These are phyloP conservation scores for Maniola hyperantus DNA, from an alignment of 2,888 invertebrate species.

Conservation along the genomic window DNA sequence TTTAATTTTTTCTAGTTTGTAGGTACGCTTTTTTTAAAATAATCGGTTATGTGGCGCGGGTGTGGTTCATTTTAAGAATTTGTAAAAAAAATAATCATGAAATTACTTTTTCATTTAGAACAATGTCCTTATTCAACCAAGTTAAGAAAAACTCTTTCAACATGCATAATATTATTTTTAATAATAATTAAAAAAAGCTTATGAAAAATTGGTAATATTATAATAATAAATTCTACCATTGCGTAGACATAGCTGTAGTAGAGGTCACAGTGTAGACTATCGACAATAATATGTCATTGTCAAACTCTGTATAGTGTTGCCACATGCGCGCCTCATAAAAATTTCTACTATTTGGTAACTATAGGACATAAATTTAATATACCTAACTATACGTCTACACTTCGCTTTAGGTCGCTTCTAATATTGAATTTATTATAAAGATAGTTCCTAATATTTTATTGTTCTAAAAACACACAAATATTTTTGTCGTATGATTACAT, in stretches of 20 bases:
- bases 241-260: too few relatives aligned
- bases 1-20: slow-evolving; percentile 67
- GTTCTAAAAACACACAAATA: slow-evolving; percentile 37
- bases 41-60: slow-evolving; percentile 49
- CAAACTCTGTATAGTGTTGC: slow-evolving; percentile 23
- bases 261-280: too few relatives aligned
- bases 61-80: slow-evolving; percentile 20
- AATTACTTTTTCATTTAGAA: background rate
- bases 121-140: background rate
- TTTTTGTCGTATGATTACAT: slow-evolving; percentile 24
- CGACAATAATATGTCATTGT: too few relatives aligned
- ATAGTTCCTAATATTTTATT: slow-evolving; percentile 66
- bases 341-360: slow-evolving; percentile 40
- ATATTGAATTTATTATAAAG: slow-evolving; percentile 45
- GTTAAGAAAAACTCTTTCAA: background rate
- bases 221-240: background rate
- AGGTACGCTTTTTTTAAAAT: slow-evolving; percentile 66
- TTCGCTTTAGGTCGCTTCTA: slow-evolving; percentile 67
- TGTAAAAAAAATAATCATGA: background rate
- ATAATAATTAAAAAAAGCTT: background rate
- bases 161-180: slow-evolving; percentile 11
- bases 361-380: slow-evolving; percentile 43
- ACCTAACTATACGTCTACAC: slow-evolving; percentile 48
- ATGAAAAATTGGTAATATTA: too few relatives aligned
- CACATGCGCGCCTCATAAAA: slow-evolving; percentile 38